Evolutionary conservation across 1,140 invertebrate species (phyloP), one percentile per base, ranked within the genome.

Genomic region (Drosophila triauraria): DNA sequence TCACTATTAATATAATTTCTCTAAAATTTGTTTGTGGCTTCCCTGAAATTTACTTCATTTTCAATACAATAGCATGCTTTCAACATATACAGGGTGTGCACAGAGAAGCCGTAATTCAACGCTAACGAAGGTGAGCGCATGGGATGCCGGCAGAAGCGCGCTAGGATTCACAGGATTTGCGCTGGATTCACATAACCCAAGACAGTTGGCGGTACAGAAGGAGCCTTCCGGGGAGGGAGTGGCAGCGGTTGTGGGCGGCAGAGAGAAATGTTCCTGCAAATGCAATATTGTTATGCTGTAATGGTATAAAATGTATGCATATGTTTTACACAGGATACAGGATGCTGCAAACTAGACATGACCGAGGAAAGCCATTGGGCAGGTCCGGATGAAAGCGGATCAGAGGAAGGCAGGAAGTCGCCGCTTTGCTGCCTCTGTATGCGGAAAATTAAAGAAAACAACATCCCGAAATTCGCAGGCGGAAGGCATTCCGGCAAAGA

Each of bases 241-340:
- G 10, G 42, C 7, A 53, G 48, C 54, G 13, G 27, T 65, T 58
- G 57, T 48, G 46, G 40, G 32, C 38, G 40, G 67, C 43, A 6
- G 25, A 63, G 40, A 83, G 81, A 77, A 88, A 74, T 77, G 51
- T 74, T 80, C 80, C 77, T 71, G 76, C 84, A 84, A 88, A 88
- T 88, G 80, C 75, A 88, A 90, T 88, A 84, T 81, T 78, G 85
- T 90, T 81, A 84, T 80, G 78, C 59, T 74, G 70, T 80, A 80
- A 81, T 75, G 85, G 81, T 69, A 90, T 84, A 84, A 72, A 88
- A 90, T 84, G 65, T 84, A 81, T 88, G 84, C 85, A 88, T 84
- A 84, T 84, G 80, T 83, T 77, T 84, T 60, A 81, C 78, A 88
- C 74, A 65, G 80, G 47, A 83, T 72, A 77, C 75, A 71, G 44